Evolutionary conservation across 53 echinoderm and acorn worm genomes (phyloP), one percentile per base, ranked within the genome.

Genomic region (Mesocentrotus franciscanus): DNA sequence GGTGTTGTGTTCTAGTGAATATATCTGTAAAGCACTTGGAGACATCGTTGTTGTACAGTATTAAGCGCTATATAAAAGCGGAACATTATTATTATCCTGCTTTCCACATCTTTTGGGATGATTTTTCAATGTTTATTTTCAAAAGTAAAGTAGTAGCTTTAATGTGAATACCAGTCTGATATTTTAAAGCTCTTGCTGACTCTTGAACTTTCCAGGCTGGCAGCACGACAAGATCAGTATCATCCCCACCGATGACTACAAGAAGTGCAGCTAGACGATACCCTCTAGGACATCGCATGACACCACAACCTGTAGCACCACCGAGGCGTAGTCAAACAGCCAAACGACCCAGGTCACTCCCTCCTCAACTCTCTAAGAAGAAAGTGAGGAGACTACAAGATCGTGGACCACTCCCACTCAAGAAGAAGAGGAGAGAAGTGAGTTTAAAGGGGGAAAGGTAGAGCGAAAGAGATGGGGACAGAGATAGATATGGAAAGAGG

Each of bases 311-410:
- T 4, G 56, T 34, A 12, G 68, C 95, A n/a, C 89, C 83, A 32
- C 84, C 95, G 20, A 85, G 95, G 56, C 95, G 49, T 9, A 15
- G 62, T 33, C 10, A 70, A n/a, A 3, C 49, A 29, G 30, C 84
- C 34, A 85, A 61, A 30, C 85, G 95, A 27, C 95, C 95, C 8
- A n/a, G 71, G n/a, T 94, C 95, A 18, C 95, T 94, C 8, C 95
- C 95, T 20, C 95, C 95, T 42, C 85, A 66, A 27, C 95, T 94
- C 34, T 66, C 95, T 18, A 92, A 74, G 81, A 94, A 66, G 66
- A 93, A 93, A 61, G 60, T 93, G 17, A 57, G 93, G 83, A 61
- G 94, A 42, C 85, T 85, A 9, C 94, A 85, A 68, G 10, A 94
- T 55, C 85, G n/a, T 26, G 94, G 94, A 22, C 94, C 94, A 15